Percentiles rank a stretch among this genome's conserved stretches.
Evolutionary conservation across 1,140 invertebrate species (phyloP).

Genomic region (Bilobella aurantiaca): DNA sequence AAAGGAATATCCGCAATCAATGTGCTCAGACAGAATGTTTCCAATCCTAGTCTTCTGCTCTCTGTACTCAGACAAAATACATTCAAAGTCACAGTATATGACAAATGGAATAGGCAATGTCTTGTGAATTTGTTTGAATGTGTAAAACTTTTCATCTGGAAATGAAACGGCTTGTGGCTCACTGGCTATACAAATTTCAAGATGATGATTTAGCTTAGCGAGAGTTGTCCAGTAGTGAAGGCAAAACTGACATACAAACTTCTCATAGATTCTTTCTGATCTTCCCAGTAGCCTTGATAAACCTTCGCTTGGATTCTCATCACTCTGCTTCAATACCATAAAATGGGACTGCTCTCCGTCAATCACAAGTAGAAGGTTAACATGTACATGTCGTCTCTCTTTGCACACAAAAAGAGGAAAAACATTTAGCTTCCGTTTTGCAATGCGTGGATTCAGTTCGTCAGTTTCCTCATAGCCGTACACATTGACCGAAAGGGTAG

Average conservation of each 20-base stretch:
- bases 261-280: background rate
- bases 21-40: background rate
- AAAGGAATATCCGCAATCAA: background rate
- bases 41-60: background rate
- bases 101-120: background rate
- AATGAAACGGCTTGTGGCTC: background rate
- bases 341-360: background rate
- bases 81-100: constrained; percentile 1
- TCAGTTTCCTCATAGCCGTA: background rate
- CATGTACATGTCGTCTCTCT: background rate
- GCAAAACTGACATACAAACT: background rate
- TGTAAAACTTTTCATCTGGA: background rate
- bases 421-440: background rate
- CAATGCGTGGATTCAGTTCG: background rate
- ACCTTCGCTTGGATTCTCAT: constrained; percentile 1
- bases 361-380: background rate
- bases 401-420: background rate
- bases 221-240: background rate
- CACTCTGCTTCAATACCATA: background rate
- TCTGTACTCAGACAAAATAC: background rate
- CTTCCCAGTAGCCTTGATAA: background rate
- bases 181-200: background rate
- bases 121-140: background rate
- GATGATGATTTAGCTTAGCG: background rate
- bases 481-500: background rate